These are phyloP conservation scores for Tragelaphus eurycerus DNA, from an alignment of 2,797 vertebrate genomes.

Conservation along the genomic window DNA sequence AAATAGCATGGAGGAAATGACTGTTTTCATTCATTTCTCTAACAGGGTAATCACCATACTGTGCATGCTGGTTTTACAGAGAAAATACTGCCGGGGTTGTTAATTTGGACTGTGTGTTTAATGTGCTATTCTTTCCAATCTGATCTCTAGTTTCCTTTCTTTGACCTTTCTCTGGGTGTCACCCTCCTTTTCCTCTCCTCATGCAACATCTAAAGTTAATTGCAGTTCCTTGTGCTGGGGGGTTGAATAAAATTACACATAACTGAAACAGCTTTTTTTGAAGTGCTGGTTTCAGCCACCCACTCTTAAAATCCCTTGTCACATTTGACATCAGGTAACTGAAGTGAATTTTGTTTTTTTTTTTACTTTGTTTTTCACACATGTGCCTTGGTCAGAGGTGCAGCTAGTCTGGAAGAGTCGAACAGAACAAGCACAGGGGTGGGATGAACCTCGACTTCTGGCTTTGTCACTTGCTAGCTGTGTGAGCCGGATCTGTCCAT, in stretches of 20 bases:
- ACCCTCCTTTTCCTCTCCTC: not conserved
- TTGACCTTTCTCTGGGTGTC: not conserved
- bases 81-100: not conserved
- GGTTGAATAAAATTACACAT: not conserved
- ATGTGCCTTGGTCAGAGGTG: not conserved
- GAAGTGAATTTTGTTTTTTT: not conserved
- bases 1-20: not conserved
- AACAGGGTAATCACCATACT: not conserved
- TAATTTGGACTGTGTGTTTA: not conserved
- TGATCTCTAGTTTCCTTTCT: not conserved
- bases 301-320: not conserved
- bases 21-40: conserved; percentile 17
- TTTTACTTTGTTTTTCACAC: not conserved
- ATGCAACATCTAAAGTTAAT: not conserved
- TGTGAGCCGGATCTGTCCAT: not conserved
- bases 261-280: not conserved
- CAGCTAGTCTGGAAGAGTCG: not conserved
- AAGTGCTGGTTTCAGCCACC: not conserved
- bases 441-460: no score
- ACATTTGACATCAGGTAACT: not conserved
- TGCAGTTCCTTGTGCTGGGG: not conserved
- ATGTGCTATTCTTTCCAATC: not conserved
- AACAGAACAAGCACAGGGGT: not conserved
- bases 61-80: not conserved
- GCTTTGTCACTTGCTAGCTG: not conserved